A percentile compares a stretch with the other conserved stretches of the same genome.
These are phyloP conservation scores for Nycticebus coucang DNA, from an alignment of 2,113 vertebrate species.

Conservation along the genomic window DNA sequence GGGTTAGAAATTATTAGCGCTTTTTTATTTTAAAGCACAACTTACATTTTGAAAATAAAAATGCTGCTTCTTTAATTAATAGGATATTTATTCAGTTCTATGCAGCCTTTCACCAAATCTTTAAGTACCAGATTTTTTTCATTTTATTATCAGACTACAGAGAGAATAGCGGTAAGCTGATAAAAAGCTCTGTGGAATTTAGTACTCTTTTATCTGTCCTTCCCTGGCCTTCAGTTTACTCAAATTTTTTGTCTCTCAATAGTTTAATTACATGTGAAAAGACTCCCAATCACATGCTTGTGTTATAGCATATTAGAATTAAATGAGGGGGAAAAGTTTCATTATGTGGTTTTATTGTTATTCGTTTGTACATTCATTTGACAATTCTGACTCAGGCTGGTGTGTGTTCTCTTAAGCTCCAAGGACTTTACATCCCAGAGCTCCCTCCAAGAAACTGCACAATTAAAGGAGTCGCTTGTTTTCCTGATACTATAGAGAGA, in stretches of 20 bases:
- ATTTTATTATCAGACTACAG: constrained; percentile 79
- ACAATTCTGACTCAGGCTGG: constrained; percentile 79
- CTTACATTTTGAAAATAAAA: constrained; percentile 65
- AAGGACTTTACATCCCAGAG: constrained; percentile 81
- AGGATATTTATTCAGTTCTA: constrained; percentile 76
- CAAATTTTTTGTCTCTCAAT: constrained; percentile 74
- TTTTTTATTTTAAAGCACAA: background rate
- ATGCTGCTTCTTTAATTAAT: constrained; percentile 78
- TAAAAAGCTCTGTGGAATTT: constrained; percentile 85
- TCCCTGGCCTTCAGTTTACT: constrained; percentile 83
- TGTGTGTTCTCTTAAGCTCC: constrained; percentile 78
- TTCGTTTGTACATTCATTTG: constrained; percentile 83
- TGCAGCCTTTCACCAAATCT: constrained; percentile 80
- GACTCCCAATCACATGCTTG: constrained; percentile 80
- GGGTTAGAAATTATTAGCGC: constrained; percentile 38
- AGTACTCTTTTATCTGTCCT: constrained; percentile 86
- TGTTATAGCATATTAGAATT: constrained; percentile 84
- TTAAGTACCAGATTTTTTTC: constrained; percentile 67
- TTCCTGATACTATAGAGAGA: constrained; percentile 73
- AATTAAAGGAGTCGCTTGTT: constrained; percentile 83
- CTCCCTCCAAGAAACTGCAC: constrained; percentile 70
- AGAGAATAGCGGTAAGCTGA: constrained; percentile 82
- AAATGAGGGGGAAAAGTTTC: constrained; percentile 82
- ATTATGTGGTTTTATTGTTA: constrained; percentile 83
- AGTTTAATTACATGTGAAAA: constrained; percentile 85